phyloP scores from a whole-genome alignment of 2,113 vertebrate species.

The Syngnathus typhle region DNA sequence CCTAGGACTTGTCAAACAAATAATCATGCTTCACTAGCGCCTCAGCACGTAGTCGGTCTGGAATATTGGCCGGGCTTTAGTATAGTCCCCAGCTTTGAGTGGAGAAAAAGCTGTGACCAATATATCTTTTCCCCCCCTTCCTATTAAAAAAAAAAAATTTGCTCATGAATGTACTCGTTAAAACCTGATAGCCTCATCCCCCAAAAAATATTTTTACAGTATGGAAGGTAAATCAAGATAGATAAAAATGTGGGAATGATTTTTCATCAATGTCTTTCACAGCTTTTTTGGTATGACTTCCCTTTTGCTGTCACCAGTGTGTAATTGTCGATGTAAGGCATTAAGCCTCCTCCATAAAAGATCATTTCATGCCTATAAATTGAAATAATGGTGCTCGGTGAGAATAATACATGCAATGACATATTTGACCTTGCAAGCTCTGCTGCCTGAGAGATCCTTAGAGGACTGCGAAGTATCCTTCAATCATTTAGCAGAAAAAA shows the following conservation, averaged over 20 bases:
- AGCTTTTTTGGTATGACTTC: not conserved
- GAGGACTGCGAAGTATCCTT: constrained; percentile 21
- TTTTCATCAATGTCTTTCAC: not conserved
- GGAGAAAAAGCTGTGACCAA: constrained; percentile 36
- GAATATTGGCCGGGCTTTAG: constrained; percentile 54
- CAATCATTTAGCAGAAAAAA: constrained; percentile 39
- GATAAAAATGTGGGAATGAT: not conserved
- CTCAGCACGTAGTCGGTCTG: constrained; percentile 38
- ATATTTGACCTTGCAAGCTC: constrained; percentile 38
- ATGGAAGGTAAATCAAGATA: not conserved
- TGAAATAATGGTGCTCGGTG: constrained; percentile 27
- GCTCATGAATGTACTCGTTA: not conserved
- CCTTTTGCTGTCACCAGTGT: not conserved
- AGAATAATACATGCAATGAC: constrained; percentile 39
- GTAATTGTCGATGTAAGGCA: constrained; percentile 14
- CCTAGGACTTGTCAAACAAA: constrained; percentile 62
- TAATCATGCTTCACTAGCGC: constrained; percentile 60
- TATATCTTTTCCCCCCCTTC: constrained; percentile 12
- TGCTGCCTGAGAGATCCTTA: constrained; percentile 14
- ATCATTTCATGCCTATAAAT: constrained; percentile 23
- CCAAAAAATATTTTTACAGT: not conserved
- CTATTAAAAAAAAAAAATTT: constrained; percentile 16
- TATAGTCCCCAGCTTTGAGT: constrained; percentile 32
- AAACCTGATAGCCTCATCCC: not conserved
- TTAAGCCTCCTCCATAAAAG: constrained; percentile 6